Conservation (phyloP, 2,888 invertebrate genomes). For the Lymantria monacha region DNA sequence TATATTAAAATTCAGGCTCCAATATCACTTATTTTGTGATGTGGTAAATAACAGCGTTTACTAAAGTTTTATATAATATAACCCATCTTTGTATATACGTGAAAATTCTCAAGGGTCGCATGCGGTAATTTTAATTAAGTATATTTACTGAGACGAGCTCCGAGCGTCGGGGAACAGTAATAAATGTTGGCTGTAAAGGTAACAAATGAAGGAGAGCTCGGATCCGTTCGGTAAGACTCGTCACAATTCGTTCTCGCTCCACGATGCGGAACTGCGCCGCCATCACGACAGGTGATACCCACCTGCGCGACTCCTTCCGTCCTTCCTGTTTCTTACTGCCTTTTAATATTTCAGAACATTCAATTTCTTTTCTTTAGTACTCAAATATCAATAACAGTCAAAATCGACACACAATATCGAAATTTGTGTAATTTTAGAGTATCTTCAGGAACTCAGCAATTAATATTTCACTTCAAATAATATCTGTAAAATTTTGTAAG, state of each 20-base stretch:
- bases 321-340: slow-evolving; percentile 54
- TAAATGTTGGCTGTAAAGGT: slow-evolving; percentile 70
- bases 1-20: too few relatives aligned
- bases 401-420: slow-evolving; percentile 32
- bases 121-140: slow-evolving; percentile 78
- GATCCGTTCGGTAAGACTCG: slow-evolving; percentile 20
- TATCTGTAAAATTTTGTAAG: too few relatives aligned
- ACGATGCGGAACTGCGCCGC: slow-evolving; percentile 26
- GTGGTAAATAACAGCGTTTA: too few relatives aligned
- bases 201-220: slow-evolving; percentile 55
- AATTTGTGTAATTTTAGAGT: slow-evolving; percentile 6
- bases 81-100: slow-evolving; percentile 54
- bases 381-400: slow-evolving; percentile 31
- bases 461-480: neutral
- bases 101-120: slow-evolving; percentile 54
- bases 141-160: slow-evolving; percentile 67
- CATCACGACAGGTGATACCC: slow-evolving; percentile 53
- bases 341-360: slow-evolving; percentile 42
- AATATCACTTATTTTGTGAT: too few relatives aligned
- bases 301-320: slow-evolving; percentile 62
- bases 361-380: slow-evolving; percentile 26
- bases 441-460: slow-evolving; percentile 2
- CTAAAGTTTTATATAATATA: slow-evolving; percentile 56
- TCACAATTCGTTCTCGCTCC: slow-evolving; percentile 9
- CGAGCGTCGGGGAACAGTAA: slow-evolving; percentile 52